Percentiles rank a stretch among this genome's conserved stretches.
phyloP scores from a whole-genome alignment of 2,888 invertebrate species.

The Drosophila borealis region DNA sequence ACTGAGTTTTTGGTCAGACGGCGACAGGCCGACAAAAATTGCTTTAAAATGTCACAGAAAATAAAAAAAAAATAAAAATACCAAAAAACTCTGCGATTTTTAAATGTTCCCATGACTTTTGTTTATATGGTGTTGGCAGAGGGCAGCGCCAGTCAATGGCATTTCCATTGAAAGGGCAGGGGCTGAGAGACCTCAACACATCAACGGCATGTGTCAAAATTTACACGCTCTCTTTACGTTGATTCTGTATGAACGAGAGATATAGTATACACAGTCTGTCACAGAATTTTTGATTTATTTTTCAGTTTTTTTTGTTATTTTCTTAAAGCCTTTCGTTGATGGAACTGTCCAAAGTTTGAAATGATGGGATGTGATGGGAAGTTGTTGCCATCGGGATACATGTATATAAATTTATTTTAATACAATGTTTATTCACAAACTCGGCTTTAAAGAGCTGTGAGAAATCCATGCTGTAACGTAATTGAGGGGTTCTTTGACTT shows the following conservation, averaged over 20 bases:
- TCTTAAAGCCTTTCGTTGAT: slow-evolving; percentile 5
- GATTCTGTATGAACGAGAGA: slow-evolving; percentile 58
- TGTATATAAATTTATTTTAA: background rate
- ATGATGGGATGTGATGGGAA: background rate
- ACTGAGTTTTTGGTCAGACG: slow-evolving; percentile 63
- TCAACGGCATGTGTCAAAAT: slow-evolving; percentile 74
- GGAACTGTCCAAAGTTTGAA: slow-evolving; percentile 28
- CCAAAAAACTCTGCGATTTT: slow-evolving; percentile 16
- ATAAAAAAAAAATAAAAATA: slow-evolving; percentile 3
- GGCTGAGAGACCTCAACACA: slow-evolving; percentile 25
- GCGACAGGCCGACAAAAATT: slow-evolving; percentile 41
- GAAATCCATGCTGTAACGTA: background rate
- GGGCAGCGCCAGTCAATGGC: slow-evolving; percentile 38
- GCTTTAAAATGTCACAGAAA: slow-evolving; percentile 35
- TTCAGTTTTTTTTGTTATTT: slow-evolving; percentile 9
- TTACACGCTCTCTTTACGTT: slow-evolving; percentile 72
- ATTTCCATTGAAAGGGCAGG: slow-evolving; percentile 11
- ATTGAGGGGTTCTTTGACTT: background rate
- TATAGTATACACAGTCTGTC: slow-evolving; percentile 46
- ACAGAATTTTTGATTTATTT: slow-evolving; percentile 50
- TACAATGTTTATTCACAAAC: background rate
- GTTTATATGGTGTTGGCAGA: slow-evolving; percentile 25
- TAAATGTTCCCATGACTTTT: slow-evolving; percentile 60
- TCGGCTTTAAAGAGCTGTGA: background rate
- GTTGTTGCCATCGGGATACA: background rate